These are phyloP conservation scores for Diorhabda carinulata DNA, from an alignment of 1,140 invertebrate species.

Conservation along the genomic window DNA sequence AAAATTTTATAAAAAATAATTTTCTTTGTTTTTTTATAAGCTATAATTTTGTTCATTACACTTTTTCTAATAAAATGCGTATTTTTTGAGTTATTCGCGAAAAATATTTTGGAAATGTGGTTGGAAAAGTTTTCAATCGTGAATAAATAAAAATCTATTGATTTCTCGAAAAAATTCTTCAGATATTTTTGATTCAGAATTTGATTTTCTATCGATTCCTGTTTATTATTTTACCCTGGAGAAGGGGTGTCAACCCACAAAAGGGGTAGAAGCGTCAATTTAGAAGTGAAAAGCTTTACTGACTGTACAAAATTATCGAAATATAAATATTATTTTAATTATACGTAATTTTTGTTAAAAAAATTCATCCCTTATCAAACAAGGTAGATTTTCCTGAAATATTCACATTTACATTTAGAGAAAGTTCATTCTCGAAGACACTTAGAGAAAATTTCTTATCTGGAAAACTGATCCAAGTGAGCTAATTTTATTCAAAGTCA, in stretches of 20 bases:
- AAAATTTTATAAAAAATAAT: neutral
- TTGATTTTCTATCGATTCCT: neutral
- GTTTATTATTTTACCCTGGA: neutral
- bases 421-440: neutral
- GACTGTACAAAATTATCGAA: too few relatives aligned
- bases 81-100: neutral
- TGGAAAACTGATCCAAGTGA: neutral
- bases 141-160: neutral
- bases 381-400: neutral
- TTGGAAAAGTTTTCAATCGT: neutral
- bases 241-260: neutral
- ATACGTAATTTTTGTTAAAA: too few relatives aligned
- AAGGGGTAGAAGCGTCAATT: neutral
- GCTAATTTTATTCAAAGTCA: slow-evolving; percentile 2
- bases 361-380: too few relatives aligned
- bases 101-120: neutral
- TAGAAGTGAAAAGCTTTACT: too few relatives aligned
- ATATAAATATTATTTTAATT: too few relatives aligned
- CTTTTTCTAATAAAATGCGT: too few relatives aligned
- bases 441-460: neutral
- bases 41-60: neutral
- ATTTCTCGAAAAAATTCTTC: neutral
- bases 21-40: neutral
- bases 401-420: neutral
- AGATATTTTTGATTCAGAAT: neutral